These are phyloP conservation scores for Chiloscyllium plagiosum DNA, from an alignment of 2,113 vertebrate genomes.

Conservation along the genomic window DNA sequence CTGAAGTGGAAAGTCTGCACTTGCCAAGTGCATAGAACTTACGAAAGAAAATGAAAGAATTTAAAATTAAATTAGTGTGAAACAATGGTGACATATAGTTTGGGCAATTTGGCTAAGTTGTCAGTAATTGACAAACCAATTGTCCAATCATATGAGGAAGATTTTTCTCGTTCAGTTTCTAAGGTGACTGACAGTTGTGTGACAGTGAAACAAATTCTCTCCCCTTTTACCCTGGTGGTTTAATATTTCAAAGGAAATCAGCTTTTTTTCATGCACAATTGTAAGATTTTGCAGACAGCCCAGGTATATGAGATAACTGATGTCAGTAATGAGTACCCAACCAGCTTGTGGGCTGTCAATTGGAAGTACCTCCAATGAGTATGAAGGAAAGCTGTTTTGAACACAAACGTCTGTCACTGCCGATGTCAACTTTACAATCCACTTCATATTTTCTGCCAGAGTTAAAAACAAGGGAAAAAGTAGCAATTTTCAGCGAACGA, in stretches of 20 bases:
- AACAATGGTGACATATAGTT: background rate
- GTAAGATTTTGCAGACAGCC: background rate
- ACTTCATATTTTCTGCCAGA: constrained; percentile 6
- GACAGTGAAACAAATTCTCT: background rate
- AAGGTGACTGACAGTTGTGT: background rate
- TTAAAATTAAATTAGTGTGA: background rate
- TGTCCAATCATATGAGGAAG: background rate
- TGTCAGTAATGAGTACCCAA: constrained; percentile 6
- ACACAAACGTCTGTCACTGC: background rate
- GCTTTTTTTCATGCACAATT: background rate
- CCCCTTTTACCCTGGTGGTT: background rate
- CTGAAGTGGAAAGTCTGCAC: background rate
- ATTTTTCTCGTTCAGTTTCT: background rate
- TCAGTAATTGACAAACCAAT: background rate
- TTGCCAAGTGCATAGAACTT: background rate
- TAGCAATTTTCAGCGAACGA: background rate
- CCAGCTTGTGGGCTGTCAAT: background rate
- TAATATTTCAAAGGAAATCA: constrained; percentile 21
- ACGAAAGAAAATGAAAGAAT: background rate
- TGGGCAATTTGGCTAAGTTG: background rate
- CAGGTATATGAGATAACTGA: background rate
- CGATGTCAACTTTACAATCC: constrained; percentile 10
- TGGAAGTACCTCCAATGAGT: background rate
- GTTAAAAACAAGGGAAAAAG: constrained; percentile 10
- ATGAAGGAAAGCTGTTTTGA: background rate